Evolutionary conservation across 2,888 invertebrate genomes (phyloP), one percentile per base, ranked within the genome.

Genomic region (Tenthredo amoena): DNA sequence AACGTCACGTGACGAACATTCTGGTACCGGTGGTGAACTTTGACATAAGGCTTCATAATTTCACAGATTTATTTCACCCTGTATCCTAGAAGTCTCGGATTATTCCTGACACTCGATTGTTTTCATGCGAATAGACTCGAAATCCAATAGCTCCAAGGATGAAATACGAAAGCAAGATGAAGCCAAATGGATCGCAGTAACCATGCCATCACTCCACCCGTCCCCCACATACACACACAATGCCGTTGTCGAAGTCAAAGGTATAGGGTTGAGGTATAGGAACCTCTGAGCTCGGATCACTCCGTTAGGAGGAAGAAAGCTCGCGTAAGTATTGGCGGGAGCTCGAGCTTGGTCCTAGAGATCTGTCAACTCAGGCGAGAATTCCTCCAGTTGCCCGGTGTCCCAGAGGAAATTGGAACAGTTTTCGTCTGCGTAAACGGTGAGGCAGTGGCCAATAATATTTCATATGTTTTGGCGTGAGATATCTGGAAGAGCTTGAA

Each of bases 291-390:
- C 40, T 26, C 26, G 55, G 55, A 79, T 79, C 79, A 79, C 79
- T 34, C 79, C 55, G 21, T 37, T 31, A 34, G 55, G 37, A 65
- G 5, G n/a, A 82, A 82, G 47, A 43, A 82, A 43, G 7, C n/a
- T 40, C 37, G 55, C 21, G 65, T 31, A 47, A 83, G 62, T 50
- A 83, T 47, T 83, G 83, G 62, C 81, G 62, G 62, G 62, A 81
- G 62, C 50, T 50, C 55, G 77, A n/a, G 10, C 4, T 55, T n/a
- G 37, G 62, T 47, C 15, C 31, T 31, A 68, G 50, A 34, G 26
- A 83, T 83, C 83, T 71, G 83, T 83, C 83, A 83, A 83, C 47
- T 47, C 65, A 71, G 37, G 47, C 83, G 68, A 43, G 47, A n/a
- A 65, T 83, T 47, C 2, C 68, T 83, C 47, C 65, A 15, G 43